These are phyloP conservation scores for Gisinianus flammeolus DNA, from an alignment of 2,888 invertebrate genomes.

Conservation along the genomic window DNA sequence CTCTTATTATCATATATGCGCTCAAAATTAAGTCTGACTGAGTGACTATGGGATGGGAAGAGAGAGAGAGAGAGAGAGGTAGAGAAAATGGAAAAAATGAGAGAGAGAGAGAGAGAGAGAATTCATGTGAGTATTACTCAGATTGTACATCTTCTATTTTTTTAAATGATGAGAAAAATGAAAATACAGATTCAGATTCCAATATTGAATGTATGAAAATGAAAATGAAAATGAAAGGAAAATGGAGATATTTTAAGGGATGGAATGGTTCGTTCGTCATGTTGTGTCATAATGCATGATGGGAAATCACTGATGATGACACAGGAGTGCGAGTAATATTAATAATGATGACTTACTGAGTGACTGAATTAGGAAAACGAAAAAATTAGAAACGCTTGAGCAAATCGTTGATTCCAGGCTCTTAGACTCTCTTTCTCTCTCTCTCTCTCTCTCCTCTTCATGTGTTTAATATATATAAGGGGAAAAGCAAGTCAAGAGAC, in stretches of 20 bases:
- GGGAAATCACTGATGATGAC: constrained; percentile 39
- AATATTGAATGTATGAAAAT: neutral
- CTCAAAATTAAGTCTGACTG: neutral
- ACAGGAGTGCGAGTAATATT: constrained; percentile 43
- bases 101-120: too few relatives aligned
- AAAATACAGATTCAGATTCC: too few relatives aligned
- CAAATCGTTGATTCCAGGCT: constrained; percentile 23
- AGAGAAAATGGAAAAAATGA: neutral
- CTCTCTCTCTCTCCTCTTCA: neutral
- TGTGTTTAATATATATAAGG: constrained; percentile 4
- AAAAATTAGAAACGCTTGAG: constrained; percentile 42
- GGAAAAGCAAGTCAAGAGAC: constrained; percentile 8
- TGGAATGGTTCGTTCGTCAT: too few relatives aligned
- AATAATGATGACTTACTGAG: constrained; percentile 42
- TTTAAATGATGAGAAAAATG: too few relatives aligned
- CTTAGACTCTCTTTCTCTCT: constrained; percentile 7
- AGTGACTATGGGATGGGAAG: neutral
- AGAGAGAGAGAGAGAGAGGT: neutral
- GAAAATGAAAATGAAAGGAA: neutral
- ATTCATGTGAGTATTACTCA: too few relatives aligned
- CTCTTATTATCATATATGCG: neutral
- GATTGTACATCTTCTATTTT: too few relatives aligned
- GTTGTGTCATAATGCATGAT: neutral
- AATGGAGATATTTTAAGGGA: too few relatives aligned
- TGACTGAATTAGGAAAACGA: constrained; percentile 46